Percentiles rank a stretch among this genome's conserved stretches.
Evolutionary conservation across 2,888 invertebrate species (phyloP).

Genomic region (Apamea anceps): DNA sequence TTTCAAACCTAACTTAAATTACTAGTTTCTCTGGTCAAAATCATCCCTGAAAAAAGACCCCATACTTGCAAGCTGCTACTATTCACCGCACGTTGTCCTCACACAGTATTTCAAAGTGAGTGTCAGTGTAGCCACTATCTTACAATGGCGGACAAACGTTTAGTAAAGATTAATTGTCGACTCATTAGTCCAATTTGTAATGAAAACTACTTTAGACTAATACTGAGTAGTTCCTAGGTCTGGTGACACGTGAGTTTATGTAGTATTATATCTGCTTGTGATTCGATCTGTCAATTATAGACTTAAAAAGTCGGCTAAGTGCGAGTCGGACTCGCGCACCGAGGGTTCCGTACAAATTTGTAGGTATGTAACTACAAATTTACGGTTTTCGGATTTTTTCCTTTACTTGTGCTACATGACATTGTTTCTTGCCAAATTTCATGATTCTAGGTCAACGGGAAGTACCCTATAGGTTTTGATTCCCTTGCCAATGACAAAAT

Average conservation of each 20-base stretch:
- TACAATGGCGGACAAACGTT: conserved; percentile 29
- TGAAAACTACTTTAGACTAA: neutral
- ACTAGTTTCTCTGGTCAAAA: neutral
- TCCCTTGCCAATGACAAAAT: no score
- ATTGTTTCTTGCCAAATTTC: no score
- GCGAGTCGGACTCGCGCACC: no score
- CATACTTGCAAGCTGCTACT: neutral
- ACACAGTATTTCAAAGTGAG: conserved; percentile 29
- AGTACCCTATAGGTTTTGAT: no score
- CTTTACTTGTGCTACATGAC: no score
- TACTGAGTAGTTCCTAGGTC: neutral
- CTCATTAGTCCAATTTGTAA: conserved; percentile 30
- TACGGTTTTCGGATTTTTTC: no score
- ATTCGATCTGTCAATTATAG: no score
- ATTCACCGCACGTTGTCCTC: conserved; percentile 33
- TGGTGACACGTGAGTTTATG: neutral
- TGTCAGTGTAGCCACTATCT: conserved; percentile 30
- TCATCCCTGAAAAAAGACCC: neutral
- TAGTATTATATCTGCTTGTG: no score
- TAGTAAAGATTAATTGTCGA: conserved; percentile 26
- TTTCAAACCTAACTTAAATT: neutral
- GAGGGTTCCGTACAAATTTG: no score
- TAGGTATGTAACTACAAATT: no score
- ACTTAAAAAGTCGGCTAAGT: no score
- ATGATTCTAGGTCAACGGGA: no score